phyloP scores from a whole-genome alignment of 2,113 vertebrate genomes.

The Paramormyrops kingsleyae region DNA sequence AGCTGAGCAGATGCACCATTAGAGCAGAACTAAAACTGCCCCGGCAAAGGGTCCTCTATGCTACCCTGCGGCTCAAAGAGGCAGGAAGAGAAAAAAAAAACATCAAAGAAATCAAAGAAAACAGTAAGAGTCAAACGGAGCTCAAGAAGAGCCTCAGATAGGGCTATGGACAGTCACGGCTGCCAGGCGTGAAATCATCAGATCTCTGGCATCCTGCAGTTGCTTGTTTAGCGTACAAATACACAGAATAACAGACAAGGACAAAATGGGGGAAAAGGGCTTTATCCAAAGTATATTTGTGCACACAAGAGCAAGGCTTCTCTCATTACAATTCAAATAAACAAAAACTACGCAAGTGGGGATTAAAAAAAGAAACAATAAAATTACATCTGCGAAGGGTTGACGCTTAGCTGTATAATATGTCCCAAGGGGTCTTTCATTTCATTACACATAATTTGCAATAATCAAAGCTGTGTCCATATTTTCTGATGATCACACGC shows the following conservation, averaged over 20 bases:
- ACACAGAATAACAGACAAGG: neutral
- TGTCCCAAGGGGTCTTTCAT: neutral
- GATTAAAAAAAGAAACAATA: neutral
- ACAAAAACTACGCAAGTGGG: neutral
- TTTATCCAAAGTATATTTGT: neutral
- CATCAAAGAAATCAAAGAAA: neutral
- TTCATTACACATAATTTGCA: neutral
- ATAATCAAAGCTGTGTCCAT: neutral
- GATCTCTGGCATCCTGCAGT: neutral
- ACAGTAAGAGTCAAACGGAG: neutral
- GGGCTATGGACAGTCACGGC: neutral
- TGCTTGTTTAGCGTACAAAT: neutral
- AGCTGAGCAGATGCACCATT: neutral
- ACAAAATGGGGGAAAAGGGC: neutral
- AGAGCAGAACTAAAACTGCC: neutral
- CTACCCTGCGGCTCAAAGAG: neutral
- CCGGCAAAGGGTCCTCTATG: neutral
- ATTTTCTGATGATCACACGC: neutral
- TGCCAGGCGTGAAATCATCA: neutral
- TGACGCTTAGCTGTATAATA: neutral
- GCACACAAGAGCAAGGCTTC: neutral
- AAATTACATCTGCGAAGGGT: neutral
- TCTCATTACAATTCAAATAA: neutral
- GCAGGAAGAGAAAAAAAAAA: neutral
- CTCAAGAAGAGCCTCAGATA: neutral